Conservation (phyloP, 2,797 vertebrate species). For the Ctenosaura bakeri region DNA sequence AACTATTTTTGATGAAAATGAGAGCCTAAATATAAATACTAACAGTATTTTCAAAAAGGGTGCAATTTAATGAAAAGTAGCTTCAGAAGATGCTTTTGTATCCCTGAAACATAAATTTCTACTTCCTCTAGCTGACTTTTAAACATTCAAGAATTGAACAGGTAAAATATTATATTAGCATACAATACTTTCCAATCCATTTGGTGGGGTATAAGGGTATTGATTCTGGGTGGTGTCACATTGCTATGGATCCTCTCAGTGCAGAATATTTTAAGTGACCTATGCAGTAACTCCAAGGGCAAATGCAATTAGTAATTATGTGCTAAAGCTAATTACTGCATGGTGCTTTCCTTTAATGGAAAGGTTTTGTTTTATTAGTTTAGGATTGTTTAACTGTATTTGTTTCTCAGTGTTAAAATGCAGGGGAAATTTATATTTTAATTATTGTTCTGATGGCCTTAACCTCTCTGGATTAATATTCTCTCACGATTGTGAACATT, state of each 20-base stretch:
- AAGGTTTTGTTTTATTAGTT: constrained; percentile 31
- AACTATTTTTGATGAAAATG: not conserved
- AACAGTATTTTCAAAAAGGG: constrained; percentile 15
- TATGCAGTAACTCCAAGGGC: constrained; percentile 54
- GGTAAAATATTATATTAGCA: constrained; percentile 10
- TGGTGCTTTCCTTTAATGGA: constrained; percentile 47
- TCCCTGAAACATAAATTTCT: not conserved
- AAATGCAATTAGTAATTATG: constrained; percentile 65
- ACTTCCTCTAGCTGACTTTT: not conserved
- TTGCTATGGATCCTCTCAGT: constrained; percentile 40
- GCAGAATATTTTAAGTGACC: constrained; percentile 46
- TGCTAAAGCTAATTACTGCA: constrained; percentile 57
- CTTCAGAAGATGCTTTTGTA: constrained; percentile 7
- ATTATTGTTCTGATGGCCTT: constrained; percentile 36
- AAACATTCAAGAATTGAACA: not conserved
- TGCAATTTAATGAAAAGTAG: not conserved
- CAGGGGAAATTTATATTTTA: constrained; percentile 36
- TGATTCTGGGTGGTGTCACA: constrained; percentile 41
- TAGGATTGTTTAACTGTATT: constrained; percentile 50
- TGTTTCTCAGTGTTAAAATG: constrained; percentile 38
- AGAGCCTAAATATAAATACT: constrained; percentile 8
- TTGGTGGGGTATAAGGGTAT: constrained; percentile 54
- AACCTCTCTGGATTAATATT: constrained; percentile 17
- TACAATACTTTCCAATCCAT: constrained; percentile 57
- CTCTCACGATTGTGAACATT: constrained; percentile 32